Base-by-base conservation (phyloP, 2,113 vertebrate species). In the Sprattus sprattus region DNA sequence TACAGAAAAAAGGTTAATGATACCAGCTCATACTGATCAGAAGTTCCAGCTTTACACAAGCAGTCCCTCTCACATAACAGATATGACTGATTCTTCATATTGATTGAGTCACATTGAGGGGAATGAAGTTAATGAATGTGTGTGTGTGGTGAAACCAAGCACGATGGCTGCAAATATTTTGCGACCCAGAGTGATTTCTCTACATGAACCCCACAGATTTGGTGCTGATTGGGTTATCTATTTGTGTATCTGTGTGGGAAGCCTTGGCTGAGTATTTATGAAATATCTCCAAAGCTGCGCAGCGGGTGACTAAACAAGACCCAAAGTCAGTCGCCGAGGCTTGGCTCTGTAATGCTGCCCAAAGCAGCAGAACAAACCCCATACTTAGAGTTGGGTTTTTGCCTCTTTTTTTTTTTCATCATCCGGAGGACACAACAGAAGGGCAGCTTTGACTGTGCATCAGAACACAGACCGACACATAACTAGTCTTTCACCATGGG, bases 211-310 rank as follows among this genome's bases (percentile, higher is more conserved):
- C 83, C 84, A 57, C 85, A 86, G 67, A 86, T 87, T 86, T 83
- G 71, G 44, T 82, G 71, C 32, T 87, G 82, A 52, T 85, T 82
- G 80, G 85, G 85, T 86, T 89, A 86, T 86, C 86, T 91, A 88
- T 90, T 89, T 91, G 88, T 71, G 89, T 90, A 84, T 84, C 81
- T 81, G 84, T 89, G 89, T 89, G 85, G 86, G 89, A 88, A 81
- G 88, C 67, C 32, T 86, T 89, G 89, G 89, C 86, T 81, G 82
- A 45, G 85, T 80, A 88, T 78, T 88, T 83, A 86, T 88, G 64
- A 78, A 84, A 84, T 75, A 84, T n/a, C 81, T 88, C 83, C 67
- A 86, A 81, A 87, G 84, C 85, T 81, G 47, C 82, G 47, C 47
- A 52, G 85, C 85, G 82, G 82, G 82, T 89, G 84, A 87, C 84